Evolutionary conservation across 1,140 invertebrate genomes (phyloP), one percentile per base, ranked within the genome.

Genomic region (Drosophila ficusphila): DNA sequence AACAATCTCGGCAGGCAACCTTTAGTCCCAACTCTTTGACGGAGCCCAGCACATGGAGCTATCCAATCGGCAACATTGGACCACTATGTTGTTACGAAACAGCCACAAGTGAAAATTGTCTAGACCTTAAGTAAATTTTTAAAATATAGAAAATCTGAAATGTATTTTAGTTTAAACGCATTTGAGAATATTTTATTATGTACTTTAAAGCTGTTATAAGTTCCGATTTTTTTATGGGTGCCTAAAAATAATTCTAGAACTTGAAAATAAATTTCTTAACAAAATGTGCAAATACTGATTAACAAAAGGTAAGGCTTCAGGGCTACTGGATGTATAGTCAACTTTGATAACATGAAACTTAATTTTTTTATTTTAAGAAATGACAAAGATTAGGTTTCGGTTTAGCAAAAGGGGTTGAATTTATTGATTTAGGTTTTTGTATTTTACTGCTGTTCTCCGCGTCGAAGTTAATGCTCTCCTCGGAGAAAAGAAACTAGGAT

Each of bases 21-120:
- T 11, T 36, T 1, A 83, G 44, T 18, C 69, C 79, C 18, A 74
- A 48, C 16, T 44, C 60, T 8, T 33, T 44, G 8, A 27, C 16
- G n/a, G 67, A 61, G 21, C 61, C 67, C 0, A 51, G 48, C 9
- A 44, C 61, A 21, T 71, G 65, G 68, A 60, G 19, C 14, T 65
- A 48, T 33, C 52, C 53, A 25, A 9, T 57, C 7, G 61, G 52
- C 16, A 71, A 34, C 7, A 70, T 60, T 71, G 47, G 39, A 19
- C 46, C 68, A 16, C 29, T 69, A 33, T 69, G 69, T 19, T 71
- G 54, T 60, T 71, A 71, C 19, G 65, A 71, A 60, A 51, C 42
- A 8, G 60, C 31, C 9, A 25, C 38, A 31, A 69, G 51, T 58
- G 25, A 71, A 44, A 58, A 71, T 39, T 48, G 38, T 51, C 3